A percentile compares a stretch with the other conserved stretches of the same genome.
Evolutionary conservation across 2,113 vertebrate species (phyloP).

Genomic region (Gallinago paraguaiae): DNA sequence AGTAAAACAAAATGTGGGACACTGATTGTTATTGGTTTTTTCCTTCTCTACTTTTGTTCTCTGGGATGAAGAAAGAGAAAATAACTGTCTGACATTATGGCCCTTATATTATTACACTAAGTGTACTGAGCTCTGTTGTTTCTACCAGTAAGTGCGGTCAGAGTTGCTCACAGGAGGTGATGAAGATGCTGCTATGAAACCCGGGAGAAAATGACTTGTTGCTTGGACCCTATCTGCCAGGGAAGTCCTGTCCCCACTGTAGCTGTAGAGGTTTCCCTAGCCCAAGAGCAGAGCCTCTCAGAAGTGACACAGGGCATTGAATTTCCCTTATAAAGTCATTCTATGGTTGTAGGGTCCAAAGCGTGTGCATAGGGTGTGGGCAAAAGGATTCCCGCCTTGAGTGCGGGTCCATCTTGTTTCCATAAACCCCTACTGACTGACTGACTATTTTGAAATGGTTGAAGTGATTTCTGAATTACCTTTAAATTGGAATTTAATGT

Average conservation of each 20-base stretch:
- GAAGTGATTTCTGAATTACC: neutral
- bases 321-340: neutral
- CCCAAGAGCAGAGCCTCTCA: neutral
- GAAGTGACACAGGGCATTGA: neutral
- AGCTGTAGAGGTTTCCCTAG: neutral
- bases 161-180: neutral
- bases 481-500: conserved; percentile 17
- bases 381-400: neutral
- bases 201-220: neutral
- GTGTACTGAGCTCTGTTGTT: neutral
- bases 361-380: too few relatives aligned
- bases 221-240: neutral
- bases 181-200: accelerated
- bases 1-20: neutral
- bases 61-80: neutral
- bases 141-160: neutral
- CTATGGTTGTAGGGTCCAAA: neutral
- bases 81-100: neutral
- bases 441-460: neutral
- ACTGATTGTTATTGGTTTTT: too few relatives aligned
- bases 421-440: neutral
- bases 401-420: neutral
- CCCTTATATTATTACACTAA: neutral
- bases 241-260: accelerated
- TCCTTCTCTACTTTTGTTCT: accelerated